These are phyloP conservation scores for Uropsilus gracilis DNA, from an alignment of 2,113 vertebrate genomes.

Conservation along the genomic window DNA sequence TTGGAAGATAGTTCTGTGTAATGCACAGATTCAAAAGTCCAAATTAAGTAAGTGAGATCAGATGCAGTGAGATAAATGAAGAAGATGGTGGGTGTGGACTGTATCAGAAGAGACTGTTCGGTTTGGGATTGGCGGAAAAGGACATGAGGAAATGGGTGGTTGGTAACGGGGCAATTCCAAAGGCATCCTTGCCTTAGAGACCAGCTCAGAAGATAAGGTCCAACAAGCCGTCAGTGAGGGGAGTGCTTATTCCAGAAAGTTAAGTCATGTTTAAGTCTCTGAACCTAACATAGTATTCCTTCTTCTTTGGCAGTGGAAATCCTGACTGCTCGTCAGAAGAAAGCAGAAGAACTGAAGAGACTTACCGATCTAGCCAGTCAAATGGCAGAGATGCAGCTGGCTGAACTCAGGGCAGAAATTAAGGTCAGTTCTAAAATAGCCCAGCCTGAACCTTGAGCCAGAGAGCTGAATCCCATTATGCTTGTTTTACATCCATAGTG, in stretches of 20 bases:
- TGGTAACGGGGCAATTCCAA: background rate
- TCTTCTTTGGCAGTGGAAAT: constrained; percentile 88
- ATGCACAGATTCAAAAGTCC: constrained; percentile 20
- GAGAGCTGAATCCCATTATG: background rate
- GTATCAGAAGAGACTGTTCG: background rate
- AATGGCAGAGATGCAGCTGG: constrained; percentile 89
- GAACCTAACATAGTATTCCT: constrained; percentile 62
- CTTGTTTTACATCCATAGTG: background rate
- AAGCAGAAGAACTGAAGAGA: constrained; percentile 89
- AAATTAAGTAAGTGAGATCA: constrained; percentile 37
- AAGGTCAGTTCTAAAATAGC: constrained; percentile 85
- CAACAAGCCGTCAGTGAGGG: background rate
- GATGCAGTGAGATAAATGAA: background rate
- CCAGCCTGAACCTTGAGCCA: background rate
- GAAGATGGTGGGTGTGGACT: background rate
- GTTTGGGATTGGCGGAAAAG: background rate
- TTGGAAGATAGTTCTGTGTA: background rate
- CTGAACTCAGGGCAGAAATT: constrained; percentile 90
- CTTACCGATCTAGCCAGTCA: constrained; percentile 88
- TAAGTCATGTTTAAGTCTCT: background rate
- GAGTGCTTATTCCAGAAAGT: background rate
- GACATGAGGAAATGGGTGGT: background rate
- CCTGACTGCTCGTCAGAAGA: constrained; percentile 89
- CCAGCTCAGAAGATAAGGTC: background rate
- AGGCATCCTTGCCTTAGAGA: background rate